Evolutionary conservation across 2,888 invertebrate genomes (phyloP).

Genomic region (Cerastoderma edule): DNA sequence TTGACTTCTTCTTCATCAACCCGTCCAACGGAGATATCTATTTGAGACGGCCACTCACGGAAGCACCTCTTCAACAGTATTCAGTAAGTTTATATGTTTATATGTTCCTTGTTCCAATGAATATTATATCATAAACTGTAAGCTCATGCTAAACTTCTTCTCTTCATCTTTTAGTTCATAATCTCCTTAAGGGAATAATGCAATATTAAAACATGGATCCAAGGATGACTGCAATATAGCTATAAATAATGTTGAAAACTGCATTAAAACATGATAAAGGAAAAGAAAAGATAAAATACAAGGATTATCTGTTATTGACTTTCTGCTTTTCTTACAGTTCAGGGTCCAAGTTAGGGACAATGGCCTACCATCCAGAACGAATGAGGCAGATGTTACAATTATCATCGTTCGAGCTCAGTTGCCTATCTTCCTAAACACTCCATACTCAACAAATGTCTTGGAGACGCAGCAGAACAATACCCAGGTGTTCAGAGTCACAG

Average conservation of each 20-base stretch:
- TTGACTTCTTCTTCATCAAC: conserved; percentile 64
- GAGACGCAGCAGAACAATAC: conserved; percentile 54
- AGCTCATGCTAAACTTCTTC: too few species aligned
- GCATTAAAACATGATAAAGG: background rate
- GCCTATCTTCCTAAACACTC: conserved; percentile 45
- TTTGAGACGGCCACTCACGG: conserved; percentile 61
- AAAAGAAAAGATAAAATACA: background rate
- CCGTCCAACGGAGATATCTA: conserved; percentile 59
- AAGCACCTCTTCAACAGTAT: conserved; percentile 63
- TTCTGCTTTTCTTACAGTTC: conserved; percentile 60
- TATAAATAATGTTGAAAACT: background rate
- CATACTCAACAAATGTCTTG: conserved; percentile 41
- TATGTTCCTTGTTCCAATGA: too few species aligned
- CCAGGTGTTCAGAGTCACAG: conserved; percentile 58
- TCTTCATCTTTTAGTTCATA: too few species aligned
- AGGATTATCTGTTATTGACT: background rate
- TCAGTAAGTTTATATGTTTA: conserved; percentile 64
- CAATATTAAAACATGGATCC: too few species aligned
- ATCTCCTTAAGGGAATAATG: too few species aligned
- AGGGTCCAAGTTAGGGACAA: conserved; percentile 65
- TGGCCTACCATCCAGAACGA: conserved; percentile 46
- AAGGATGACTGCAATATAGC: too few species aligned
- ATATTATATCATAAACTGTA: too few species aligned
- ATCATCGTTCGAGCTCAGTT: conserved; percentile 58
- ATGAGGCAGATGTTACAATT: conserved; percentile 49